Percentiles rank a stretch among this genome's conserved stretches.
Evolutionary conservation across 2,797 vertebrate species (phyloP).

Genomic region (Phoebastria nigripes): DNA sequence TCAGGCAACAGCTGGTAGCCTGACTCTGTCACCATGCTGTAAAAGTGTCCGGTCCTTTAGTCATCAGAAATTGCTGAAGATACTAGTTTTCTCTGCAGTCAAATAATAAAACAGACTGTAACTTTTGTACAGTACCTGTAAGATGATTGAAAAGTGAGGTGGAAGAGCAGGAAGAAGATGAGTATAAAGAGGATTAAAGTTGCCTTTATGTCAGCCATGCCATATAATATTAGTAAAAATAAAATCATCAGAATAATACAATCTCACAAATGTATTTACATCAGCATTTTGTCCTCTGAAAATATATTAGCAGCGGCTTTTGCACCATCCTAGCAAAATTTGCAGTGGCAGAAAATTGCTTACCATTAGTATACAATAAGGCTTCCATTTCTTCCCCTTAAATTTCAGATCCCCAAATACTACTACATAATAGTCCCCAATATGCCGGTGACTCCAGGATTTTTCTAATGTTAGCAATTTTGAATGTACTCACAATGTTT

Average conservation of each 20-base stretch:
- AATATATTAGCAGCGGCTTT: neutral
- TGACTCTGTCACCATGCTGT: neutral
- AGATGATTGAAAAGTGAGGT: neutral
- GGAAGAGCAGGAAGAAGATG: neutral
- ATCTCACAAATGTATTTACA: neutral
- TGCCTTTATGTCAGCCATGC: neutral
- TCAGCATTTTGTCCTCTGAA: slow-evolving; percentile 5
- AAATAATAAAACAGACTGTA: neutral
- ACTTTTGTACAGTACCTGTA: neutral
- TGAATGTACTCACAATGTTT: neutral
- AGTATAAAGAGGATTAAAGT: neutral
- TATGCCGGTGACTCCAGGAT: slow-evolving; percentile 1
- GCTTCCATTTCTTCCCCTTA: neutral
- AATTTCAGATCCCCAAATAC: slow-evolving; percentile 1
- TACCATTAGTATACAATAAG: neutral
- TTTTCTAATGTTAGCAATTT: slow-evolving; percentile 38
- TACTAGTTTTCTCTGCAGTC: neutral
- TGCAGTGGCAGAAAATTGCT: neutral
- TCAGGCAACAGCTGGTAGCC: neutral
- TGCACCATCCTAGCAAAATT: neutral
- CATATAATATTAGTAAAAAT: neutral
- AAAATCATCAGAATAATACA: neutral
- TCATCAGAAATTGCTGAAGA: neutral
- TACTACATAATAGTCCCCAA: neutral
- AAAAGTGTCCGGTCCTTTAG: neutral